Base-by-base conservation (phyloP, 2,888 invertebrate genomes). In the Diarsia mendica region DNA sequence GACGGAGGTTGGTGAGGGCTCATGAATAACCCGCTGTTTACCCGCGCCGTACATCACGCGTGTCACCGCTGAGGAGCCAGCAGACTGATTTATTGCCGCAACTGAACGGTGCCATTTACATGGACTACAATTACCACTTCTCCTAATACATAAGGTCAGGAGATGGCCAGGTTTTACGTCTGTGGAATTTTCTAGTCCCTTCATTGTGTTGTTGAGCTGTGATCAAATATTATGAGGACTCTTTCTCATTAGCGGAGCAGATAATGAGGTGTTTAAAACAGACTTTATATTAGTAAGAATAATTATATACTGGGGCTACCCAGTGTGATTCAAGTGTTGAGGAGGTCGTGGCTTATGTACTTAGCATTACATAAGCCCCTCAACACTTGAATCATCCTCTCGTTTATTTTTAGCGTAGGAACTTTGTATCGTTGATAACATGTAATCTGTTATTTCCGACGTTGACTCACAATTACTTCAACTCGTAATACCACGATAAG, bases 1-100 rank as follows among this genome's bases (percentile, higher is more conserved):
- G 49, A 58, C 39, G 39, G 33, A 53, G 49, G 60, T 18, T n/a
- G 49, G 15, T 13, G 69, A n/a, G 49, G 44, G 58, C 76, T 76
- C 79, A 79, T 85, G 74, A 83, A 85, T 82, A 77, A 75, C 66
- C 49, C 73, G 13, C 33, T 67, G 65, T 64, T 72, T 51, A 82
- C 58, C 63, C 66, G 64, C 65, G 82, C 51, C 85, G 51, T 70
- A 64, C 55, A 55, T 82, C 82, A 77, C 80, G 55, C 48, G n/a
- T 44, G 20, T 15, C n/a, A n/a, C 44, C 44, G 51, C 58, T 67
- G 39, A 67, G 23, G 39, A 66, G 46, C 48, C 46, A 11, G 63
- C 48, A 9, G 20, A 70, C 75, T 44, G 69, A 70, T 83, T 75
- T 75, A 76, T 58, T 69, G 71, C 77, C 46, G 39, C 64, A 39